Evolutionary conservation across 2,113 vertebrate species (phyloP).

Genomic region (Poecilia latipinna): DNA sequence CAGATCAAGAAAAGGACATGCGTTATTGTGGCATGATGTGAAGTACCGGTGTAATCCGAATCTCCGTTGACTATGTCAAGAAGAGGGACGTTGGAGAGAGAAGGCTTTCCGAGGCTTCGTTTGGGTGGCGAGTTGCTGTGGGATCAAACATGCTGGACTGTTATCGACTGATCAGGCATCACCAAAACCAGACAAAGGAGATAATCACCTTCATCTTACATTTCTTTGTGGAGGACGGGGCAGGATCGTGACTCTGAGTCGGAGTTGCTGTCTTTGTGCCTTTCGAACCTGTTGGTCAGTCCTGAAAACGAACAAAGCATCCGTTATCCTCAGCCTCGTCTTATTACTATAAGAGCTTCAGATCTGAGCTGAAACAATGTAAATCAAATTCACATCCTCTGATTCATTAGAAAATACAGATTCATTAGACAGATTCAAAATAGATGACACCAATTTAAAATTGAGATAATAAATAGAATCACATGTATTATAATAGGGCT

Average conservation of each 20-base stretch:
- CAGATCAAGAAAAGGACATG: not conserved
- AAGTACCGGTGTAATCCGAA: slow-evolving; percentile 80
- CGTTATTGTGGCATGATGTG: not conserved
- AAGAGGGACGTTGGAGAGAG: slow-evolving; percentile 91
- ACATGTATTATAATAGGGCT: too few species aligned
- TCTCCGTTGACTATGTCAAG: slow-evolving; percentile 91
- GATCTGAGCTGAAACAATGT: too few species aligned
- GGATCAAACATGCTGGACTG: not conserved
- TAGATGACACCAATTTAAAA: too few species aligned
- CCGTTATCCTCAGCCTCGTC: not conserved
- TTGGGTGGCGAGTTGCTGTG: slow-evolving; percentile 86
- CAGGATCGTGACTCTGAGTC: slow-evolving; percentile 86
- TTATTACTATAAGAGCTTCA: not conserved
- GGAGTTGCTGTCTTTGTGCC: slow-evolving; percentile 83
- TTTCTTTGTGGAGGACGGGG: slow-evolving; percentile 83
- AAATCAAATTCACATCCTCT: too few species aligned
- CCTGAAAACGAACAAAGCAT: slow-evolving; percentile 74
- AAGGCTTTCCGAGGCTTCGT: slow-evolving; percentile 93
- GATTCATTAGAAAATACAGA: too few species aligned
- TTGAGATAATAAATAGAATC: too few species aligned
- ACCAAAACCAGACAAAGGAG: not conserved
- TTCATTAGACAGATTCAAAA: too few species aligned
- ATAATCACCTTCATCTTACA: slow-evolving; percentile 74
- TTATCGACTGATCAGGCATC: slow-evolving; percentile 3
- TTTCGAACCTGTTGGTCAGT: slow-evolving; percentile 89